Conservation (phyloP, 2,797 vertebrate genomes). For the Botia almorhae region DNA sequence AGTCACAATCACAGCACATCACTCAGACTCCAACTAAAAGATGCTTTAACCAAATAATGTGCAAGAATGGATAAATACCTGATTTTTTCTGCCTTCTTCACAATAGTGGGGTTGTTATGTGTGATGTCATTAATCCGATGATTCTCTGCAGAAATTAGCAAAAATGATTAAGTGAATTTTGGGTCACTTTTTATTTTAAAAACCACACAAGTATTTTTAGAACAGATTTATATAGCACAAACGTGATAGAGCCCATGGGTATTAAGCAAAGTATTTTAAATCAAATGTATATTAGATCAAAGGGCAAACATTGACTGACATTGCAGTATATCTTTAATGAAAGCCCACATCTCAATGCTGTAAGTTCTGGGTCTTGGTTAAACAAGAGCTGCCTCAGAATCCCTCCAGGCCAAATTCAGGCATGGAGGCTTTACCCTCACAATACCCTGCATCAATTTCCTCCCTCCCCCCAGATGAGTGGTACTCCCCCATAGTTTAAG, state of each 20-base stretch:
- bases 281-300: not conserved
- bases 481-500: constrained; percentile 24
- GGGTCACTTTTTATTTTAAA: not conserved
- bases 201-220: not conserved
- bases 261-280: not conserved
- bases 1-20: not conserved
- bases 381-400: constrained; percentile 4
- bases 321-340: not conserved
- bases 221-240: no score
- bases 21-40: not conserved
- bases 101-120: constrained; percentile 12
- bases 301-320: not conserved
- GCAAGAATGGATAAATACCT: constrained; percentile 15
- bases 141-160: constrained; percentile 47
- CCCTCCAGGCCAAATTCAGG: constrained; percentile 14
- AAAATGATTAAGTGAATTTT: not conserved
- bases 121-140: not conserved
- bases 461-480: constrained; percentile 17
- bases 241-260: not conserved
- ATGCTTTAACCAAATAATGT: not conserved
- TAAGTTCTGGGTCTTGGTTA: not conserved
- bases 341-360: not conserved
- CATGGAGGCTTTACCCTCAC: constrained; percentile 30
- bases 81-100: constrained; percentile 44
- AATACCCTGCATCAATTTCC: constrained; percentile 31